A percentile compares a stretch with the other conserved stretches of the same genome.
Evolutionary conservation across 2,888 invertebrate species (phyloP).

Genomic region (Melanophora roralis): DNA sequence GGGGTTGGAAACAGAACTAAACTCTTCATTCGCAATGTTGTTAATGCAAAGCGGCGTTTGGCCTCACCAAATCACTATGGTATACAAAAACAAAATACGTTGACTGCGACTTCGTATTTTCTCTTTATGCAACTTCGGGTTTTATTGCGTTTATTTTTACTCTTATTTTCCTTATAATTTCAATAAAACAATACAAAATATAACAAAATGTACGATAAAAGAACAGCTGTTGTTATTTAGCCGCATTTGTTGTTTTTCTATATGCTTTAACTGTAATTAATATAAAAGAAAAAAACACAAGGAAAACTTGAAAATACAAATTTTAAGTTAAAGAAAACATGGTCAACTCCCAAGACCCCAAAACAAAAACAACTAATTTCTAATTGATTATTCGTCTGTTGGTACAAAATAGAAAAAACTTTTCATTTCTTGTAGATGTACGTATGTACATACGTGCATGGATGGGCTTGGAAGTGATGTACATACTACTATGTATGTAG

Average conservation of each 20-base stretch:
- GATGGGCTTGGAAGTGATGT: neutral
- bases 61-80: conserved; percentile 44
- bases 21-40: conserved; percentile 63
- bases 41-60: conserved; percentile 57
- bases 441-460: neutral
- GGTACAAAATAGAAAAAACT: neutral
- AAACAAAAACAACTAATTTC: neutral
- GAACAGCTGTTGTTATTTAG: conserved; percentile 61
- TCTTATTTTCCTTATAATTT: conserved; percentile 56
- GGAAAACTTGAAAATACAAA: conserved; percentile 1
- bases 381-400: neutral
- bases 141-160: conserved; percentile 33
- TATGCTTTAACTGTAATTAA: conserved; percentile 34
- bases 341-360: conserved; percentile 28
- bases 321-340: conserved; percentile 27
- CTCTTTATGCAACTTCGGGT: conserved; percentile 55
- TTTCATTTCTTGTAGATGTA: neutral
- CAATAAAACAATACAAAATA: conserved; percentile 28
- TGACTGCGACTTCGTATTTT: conserved; percentile 46
- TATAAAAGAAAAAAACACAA: conserved; percentile 14
- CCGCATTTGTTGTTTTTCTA: conserved; percentile 56
- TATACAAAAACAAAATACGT: conserved; percentile 38
- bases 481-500: too few species aligned
- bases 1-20: conserved; percentile 68
- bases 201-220: conserved; percentile 17